Evolutionary conservation across 2,797 vertebrate genomes (phyloP).

Genomic region (Crypturellus tataupa): DNA sequence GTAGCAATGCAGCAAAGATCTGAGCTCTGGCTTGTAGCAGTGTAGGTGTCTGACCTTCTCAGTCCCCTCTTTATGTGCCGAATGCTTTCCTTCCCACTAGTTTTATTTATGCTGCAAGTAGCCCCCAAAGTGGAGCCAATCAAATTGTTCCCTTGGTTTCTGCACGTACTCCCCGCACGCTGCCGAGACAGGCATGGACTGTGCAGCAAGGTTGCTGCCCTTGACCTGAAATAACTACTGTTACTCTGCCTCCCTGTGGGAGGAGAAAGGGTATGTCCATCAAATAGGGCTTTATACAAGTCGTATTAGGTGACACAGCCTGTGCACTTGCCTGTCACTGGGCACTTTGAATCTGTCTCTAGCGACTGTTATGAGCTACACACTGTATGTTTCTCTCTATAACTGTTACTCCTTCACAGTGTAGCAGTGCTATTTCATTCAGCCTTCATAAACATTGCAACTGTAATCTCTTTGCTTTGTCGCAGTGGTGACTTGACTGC

Average conservation of each 20-base stretch:
- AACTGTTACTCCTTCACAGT: neutral
- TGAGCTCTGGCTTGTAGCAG: neutral
- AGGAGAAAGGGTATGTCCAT: neutral
- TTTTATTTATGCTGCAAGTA: slow-evolving; percentile 44
- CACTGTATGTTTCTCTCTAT: neutral
- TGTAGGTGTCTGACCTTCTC: slow-evolving; percentile 27
- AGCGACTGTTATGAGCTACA: accelerated
- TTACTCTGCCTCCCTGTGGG: neutral
- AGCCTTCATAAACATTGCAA: neutral
- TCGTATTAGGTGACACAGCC: too few species aligned
- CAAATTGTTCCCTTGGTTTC: neutral
- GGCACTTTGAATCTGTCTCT: neutral
- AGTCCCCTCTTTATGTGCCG: neutral
- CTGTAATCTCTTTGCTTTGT: neutral
- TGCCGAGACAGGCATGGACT: neutral
- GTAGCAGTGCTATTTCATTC: neutral
- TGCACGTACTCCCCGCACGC: neutral
- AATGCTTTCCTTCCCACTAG: neutral
- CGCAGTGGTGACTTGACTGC: neutral
- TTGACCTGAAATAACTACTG: slow-evolving; percentile 25
- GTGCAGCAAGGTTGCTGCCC: slow-evolving; percentile 14
- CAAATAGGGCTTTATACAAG: too few species aligned
- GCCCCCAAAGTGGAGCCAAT: neutral
- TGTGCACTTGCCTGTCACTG: too few species aligned
- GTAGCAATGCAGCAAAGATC: neutral